Evolutionary conservation across 2,888 invertebrate species (phyloP).

Genomic region (Tiliacea aurago): DNA sequence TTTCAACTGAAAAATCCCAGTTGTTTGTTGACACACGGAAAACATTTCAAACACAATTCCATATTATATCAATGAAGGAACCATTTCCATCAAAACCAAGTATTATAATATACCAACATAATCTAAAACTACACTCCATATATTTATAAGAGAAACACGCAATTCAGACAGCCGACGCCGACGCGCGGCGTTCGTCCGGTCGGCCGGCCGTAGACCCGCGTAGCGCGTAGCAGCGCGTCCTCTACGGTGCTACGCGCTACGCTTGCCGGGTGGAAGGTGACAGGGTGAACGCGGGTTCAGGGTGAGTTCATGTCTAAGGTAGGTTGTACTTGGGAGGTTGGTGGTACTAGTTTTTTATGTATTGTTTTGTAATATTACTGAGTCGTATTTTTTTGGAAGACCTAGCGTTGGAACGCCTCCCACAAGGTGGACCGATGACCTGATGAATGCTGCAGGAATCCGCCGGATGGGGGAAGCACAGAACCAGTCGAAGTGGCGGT

Average conservation of each 20-base stretch:
- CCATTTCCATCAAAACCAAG: background rate
- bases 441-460: too few species aligned
- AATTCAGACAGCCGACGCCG: constrained; percentile 14
- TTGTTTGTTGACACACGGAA: too few species aligned
- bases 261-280: constrained; percentile 60
- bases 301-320: constrained; percentile 47
- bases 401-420: too few species aligned
- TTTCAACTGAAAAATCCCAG: too few species aligned
- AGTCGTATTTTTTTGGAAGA: too few species aligned
- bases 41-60: too few species aligned
- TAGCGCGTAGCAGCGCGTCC: constrained; percentile 62
- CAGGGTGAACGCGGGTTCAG: constrained; percentile 50
- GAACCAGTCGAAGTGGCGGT: too few species aligned
- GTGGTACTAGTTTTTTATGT: background rate
- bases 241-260: constrained; percentile 62
- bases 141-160: constrained; percentile 30
- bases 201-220: constrained; percentile 61
- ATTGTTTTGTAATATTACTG: constrained; percentile 29
- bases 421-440: too few species aligned
- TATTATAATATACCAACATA: background rate
- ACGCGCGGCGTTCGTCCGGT: constrained; percentile 48
- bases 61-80: too few species aligned
- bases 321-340: constrained; percentile 6
- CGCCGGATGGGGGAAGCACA: too few species aligned
- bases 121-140: background rate